Percentiles rank a stretch among this genome's conserved stretches.
Conservation (phyloP, 2,888 invertebrate genomes). For the Oeneis ivallda region DNA sequence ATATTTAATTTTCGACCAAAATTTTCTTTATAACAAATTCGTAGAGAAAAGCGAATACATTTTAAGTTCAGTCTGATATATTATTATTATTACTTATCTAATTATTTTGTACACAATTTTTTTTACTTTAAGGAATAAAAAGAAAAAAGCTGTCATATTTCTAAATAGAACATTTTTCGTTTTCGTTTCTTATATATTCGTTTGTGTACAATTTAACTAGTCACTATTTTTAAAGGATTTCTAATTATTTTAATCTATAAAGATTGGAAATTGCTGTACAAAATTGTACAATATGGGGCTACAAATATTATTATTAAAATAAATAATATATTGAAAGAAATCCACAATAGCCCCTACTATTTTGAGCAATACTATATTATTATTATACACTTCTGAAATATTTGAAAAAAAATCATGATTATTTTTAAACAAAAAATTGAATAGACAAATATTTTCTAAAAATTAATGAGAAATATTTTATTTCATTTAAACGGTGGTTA, state of each 20-base stretch:
- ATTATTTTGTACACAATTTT: slow-evolving; percentile 8
- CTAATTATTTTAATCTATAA: slow-evolving; percentile 4
- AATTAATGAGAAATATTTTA: neutral
- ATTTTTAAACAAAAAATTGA: slow-evolving; percentile 2
- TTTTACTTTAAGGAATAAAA: neutral
- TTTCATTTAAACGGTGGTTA: neutral
- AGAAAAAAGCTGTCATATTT: neutral
- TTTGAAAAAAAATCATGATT: neutral
- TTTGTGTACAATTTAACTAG: neutral
- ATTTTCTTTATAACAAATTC: slow-evolving; percentile 27
- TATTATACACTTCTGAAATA: slow-evolving; percentile 4
- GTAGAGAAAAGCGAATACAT: slow-evolving; percentile 1
- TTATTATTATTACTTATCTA: neutral
- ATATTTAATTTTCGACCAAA: slow-evolving; percentile 36
- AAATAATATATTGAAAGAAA: slow-evolving; percentile 1
- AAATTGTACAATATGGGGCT: slow-evolving; percentile 15
- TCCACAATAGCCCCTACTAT: slow-evolving; percentile 10
- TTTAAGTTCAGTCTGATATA: slow-evolving; percentile 19
- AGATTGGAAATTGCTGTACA: slow-evolving; percentile 22
- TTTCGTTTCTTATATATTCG: neutral
- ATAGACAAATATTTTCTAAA: neutral
- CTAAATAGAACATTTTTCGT: neutral
- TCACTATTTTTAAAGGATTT: neutral
- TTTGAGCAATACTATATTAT: slow-evolving; percentile 28
- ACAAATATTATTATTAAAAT: neutral